Conservation (phyloP, 2,797 vertebrate genomes). For the Enoplosus armatus region DNA sequence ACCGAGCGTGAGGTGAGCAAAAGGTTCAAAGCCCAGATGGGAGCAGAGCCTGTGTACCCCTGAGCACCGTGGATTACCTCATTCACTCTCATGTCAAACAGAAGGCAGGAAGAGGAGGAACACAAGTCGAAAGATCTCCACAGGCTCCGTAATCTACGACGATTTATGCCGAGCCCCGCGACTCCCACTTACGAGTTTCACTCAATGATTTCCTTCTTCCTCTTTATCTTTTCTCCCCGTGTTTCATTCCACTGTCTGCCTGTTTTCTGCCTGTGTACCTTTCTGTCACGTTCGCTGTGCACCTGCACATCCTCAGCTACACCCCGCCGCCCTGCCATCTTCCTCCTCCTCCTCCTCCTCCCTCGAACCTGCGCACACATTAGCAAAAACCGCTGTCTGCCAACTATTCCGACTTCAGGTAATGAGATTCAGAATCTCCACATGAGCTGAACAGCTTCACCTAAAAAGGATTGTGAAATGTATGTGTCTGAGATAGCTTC, state of each 20-base stretch:
- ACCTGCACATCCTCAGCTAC: constrained; percentile 69
- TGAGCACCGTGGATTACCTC: constrained; percentile 77
- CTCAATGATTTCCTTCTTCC: constrained; percentile 71
- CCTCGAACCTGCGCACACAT: constrained; percentile 48
- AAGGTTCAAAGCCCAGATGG: constrained; percentile 84
- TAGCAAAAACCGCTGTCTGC: constrained; percentile 71
- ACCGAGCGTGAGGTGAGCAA: constrained; percentile 77
- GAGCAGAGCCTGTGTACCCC: constrained; percentile 76
- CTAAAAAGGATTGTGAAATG: constrained; percentile 44
- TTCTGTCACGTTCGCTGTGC: constrained; percentile 64
- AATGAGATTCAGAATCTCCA: constrained; percentile 55
- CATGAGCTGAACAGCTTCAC: constrained; percentile 23
- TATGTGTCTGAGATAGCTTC: constrained; percentile 17
- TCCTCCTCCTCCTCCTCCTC: constrained; percentile 44
- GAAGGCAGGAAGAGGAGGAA: constrained; percentile 78
- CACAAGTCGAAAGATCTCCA: constrained; percentile 81
- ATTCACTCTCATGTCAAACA: constrained; percentile 81
- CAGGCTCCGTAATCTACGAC: constrained; percentile 78
- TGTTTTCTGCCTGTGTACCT: constrained; percentile 67
- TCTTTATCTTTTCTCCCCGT: constrained; percentile 71
- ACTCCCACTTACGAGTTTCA: constrained; percentile 68
- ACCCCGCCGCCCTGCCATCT: constrained; percentile 39
- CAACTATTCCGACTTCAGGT: constrained; percentile 53
- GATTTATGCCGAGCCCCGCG: constrained; percentile 71
- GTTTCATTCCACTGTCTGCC: constrained; percentile 66